A percentile compares a stretch with the other conserved stretches of the same genome.
Evolutionary conservation across 64 coral and sea anemone species (phyloP).

Genomic region (Pocillopora damicornis): DNA sequence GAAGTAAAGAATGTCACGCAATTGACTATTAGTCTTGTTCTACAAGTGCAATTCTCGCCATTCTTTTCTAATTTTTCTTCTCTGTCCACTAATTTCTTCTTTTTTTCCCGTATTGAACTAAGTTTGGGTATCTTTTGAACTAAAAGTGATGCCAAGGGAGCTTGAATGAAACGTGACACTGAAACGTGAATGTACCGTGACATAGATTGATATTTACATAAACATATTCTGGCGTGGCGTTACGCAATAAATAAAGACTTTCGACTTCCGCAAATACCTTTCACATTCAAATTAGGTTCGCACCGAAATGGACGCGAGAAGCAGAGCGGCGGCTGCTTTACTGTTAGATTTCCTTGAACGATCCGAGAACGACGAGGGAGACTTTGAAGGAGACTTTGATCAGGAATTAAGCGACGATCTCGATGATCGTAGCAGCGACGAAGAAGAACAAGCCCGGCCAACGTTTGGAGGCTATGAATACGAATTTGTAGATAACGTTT

Average conservation of each 20-base stretch:
- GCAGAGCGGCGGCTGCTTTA: background rate
- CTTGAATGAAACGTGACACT: too few species aligned
- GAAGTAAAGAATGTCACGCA: too few species aligned
- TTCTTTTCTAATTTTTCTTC: too few species aligned
- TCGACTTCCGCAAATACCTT: background rate
- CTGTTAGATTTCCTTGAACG: background rate
- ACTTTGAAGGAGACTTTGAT: background rate
- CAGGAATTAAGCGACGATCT: background rate
- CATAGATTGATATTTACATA: background rate
- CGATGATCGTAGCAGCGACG: conserved; percentile 5
- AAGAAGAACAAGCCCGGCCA: background rate
- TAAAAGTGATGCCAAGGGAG: too few species aligned
- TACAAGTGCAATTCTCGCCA: too few species aligned
- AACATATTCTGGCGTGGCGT: background rate
- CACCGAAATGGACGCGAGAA: background rate
- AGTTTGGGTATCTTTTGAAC: too few species aligned
- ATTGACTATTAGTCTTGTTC: too few species aligned
- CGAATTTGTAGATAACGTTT: background rate
- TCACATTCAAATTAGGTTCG: background rate
- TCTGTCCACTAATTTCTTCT: too few species aligned
- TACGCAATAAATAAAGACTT: background rate
- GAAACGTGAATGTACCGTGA: too few species aligned
- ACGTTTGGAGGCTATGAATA: conserved; percentile 13
- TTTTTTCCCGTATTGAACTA: too few species aligned
- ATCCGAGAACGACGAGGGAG: background rate